These are phyloP conservation scores for Diploscapter pachys DNA, from an alignment of 1,140 invertebrate genomes.

Conservation along the genomic window DNA sequence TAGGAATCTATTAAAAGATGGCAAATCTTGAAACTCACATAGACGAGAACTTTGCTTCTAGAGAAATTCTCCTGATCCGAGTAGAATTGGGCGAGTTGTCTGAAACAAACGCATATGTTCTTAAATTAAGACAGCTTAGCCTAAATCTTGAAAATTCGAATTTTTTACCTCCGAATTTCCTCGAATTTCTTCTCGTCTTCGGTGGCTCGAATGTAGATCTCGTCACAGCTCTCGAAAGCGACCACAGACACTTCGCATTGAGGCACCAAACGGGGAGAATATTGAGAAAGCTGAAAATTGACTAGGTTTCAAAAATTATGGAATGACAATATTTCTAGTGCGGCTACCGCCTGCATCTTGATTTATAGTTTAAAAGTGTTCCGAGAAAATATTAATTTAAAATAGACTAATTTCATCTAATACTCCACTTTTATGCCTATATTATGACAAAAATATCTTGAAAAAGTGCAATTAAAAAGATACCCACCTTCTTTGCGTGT, in stretches of 20 bases:
- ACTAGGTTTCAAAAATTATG: not conserved
- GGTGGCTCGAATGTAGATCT: conserved; percentile 25
- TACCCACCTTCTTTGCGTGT: no score
- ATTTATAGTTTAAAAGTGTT: not conserved
- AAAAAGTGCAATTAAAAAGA: no score
- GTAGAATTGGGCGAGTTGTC: conserved; percentile 21
- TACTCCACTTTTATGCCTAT: no score
- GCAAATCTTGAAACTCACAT: conserved; percentile 9
- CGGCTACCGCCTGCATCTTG: no score
- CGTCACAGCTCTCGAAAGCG: conserved; percentile 1
- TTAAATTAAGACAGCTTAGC: no score
- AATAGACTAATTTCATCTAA: no score
- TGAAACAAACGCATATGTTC: no score
- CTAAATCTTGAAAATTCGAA: no score
- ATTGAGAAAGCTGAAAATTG: conserved; percentile 22
- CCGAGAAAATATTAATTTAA: not conserved
- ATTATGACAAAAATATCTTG: no score
- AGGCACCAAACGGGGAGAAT: not conserved
- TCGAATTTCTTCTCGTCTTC: conserved; percentile 24
- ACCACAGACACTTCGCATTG: conserved; percentile 23
- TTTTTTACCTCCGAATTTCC: conserved; percentile 9
- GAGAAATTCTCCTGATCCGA: not conserved
- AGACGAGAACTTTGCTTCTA: conserved; percentile 7
- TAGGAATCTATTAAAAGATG: no score
- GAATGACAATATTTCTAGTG: no score